Conservation (phyloP, 1,140 invertebrate species). For the Panonychus citri region DNA sequence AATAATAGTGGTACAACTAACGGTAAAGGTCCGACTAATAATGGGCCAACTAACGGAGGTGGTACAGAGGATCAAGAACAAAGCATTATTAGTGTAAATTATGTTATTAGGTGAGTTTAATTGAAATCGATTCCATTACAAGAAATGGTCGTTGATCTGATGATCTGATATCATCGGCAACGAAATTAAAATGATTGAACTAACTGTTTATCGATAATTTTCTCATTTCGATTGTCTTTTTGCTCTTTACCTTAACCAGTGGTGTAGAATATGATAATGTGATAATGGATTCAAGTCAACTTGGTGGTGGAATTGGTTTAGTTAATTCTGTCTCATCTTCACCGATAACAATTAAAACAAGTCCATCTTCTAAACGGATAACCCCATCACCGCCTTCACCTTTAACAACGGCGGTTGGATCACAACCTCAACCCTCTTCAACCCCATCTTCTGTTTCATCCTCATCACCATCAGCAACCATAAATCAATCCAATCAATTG, state of each 20-base stretch:
- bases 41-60: neutral
- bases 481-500: neutral
- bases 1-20: neutral
- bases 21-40: neutral
- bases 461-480: neutral
- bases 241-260: constrained; percentile 29
- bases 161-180: no score
- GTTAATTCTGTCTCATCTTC: neutral
- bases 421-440: neutral
- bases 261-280: constrained; percentile 67
- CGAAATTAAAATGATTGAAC: neutral
- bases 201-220: neutral
- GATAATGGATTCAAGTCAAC: constrained; percentile 73
- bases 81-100: constrained; percentile 86
- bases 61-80: constrained; percentile 39
- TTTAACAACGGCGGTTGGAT: neutral
- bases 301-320: constrained; percentile 20
- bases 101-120: constrained; percentile 70
- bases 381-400: no score
- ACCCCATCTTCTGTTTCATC: neutral
- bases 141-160: no score
- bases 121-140: no score
- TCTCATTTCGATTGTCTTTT: constrained; percentile 2
- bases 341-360: neutral
- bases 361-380: no score